These are phyloP conservation scores for Stegana nigrithorax DNA, from an alignment of 2,888 invertebrate genomes.

Conservation along the genomic window DNA sequence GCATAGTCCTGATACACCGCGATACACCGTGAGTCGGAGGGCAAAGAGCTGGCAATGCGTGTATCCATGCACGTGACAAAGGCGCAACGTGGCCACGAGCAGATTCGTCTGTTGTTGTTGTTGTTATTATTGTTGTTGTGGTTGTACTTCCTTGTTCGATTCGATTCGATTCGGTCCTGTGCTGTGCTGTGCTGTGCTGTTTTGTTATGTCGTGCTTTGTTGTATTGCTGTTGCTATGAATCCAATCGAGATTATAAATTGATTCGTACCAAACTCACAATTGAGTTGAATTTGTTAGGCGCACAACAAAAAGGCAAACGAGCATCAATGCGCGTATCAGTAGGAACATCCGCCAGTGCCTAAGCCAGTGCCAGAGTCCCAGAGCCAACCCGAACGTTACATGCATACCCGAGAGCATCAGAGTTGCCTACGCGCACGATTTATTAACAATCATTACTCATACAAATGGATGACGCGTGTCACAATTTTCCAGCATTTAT, in stretches of 20 bases:
- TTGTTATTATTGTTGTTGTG: conserved; percentile 31
- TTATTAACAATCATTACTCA: conserved; percentile 63
- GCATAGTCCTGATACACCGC: neutral
- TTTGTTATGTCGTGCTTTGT: too few species aligned
- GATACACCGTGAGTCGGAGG: too few species aligned
- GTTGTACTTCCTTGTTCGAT: too few species aligned
- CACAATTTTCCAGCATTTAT: conserved; percentile 59
- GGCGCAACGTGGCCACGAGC: neutral
- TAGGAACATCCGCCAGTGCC: neutral
- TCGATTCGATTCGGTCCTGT: neutral
- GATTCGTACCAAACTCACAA: conserved; percentile 58
- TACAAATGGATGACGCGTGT: conserved; percentile 64
- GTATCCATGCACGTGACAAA: conserved; percentile 10
- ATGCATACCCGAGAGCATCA: neutral
- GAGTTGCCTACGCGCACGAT: conserved; percentile 41
- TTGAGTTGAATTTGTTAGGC: conserved; percentile 53
- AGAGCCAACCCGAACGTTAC: neutral
- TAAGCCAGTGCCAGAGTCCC: neutral
- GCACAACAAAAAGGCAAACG: neutral
- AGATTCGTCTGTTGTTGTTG: conserved; percentile 19
- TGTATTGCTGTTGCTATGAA: conserved; percentile 21
- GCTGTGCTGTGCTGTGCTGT: conserved; percentile 26
- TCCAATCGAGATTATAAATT: conserved; percentile 54
- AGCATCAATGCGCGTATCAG: neutral
- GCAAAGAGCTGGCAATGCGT: neutral